Percentiles rank a stretch among this genome's conserved stretches.
These are phyloP conservation scores for Apotomis betuletana DNA, from an alignment of 2,888 invertebrate genomes.

Conservation along the genomic window DNA sequence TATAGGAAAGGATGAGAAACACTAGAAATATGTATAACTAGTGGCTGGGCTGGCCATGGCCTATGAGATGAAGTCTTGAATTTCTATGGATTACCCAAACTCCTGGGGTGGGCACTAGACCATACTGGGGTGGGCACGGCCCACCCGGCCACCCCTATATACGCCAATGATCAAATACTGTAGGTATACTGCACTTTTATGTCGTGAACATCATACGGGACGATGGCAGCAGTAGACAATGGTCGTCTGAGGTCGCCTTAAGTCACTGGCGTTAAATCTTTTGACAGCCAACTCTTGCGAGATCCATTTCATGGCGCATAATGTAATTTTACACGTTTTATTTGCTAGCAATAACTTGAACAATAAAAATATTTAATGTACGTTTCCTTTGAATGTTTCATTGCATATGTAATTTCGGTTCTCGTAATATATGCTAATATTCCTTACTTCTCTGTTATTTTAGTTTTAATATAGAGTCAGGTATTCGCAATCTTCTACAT, in stretches of 20 bases:
- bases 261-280: constrained; percentile 18
- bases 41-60: no score
- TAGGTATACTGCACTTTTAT: no score
- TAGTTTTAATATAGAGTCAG: neutral
- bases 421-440: neutral
- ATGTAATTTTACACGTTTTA: constrained; percentile 10
- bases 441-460: neutral
- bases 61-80: no score
- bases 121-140: no score
- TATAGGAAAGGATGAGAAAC: no score
- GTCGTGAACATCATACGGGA: no score
- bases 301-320: constrained; percentile 10
- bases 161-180: no score
- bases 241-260: neutral
- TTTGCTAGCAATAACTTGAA: constrained; percentile 6
- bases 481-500: neutral
- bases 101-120: no score
- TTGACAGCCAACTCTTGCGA: neutral
- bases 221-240: no score
- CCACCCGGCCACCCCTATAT: no score
- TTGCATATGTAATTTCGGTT: neutral
- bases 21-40: no score
- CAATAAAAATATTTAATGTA: constrained; percentile 16
- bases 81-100: no score
- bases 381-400: neutral